Evolutionary conservation across 2,113 vertebrate genomes (phyloP), one percentile per base, ranked within the genome.

Genomic region (Xiphophorus maculatus): DNA sequence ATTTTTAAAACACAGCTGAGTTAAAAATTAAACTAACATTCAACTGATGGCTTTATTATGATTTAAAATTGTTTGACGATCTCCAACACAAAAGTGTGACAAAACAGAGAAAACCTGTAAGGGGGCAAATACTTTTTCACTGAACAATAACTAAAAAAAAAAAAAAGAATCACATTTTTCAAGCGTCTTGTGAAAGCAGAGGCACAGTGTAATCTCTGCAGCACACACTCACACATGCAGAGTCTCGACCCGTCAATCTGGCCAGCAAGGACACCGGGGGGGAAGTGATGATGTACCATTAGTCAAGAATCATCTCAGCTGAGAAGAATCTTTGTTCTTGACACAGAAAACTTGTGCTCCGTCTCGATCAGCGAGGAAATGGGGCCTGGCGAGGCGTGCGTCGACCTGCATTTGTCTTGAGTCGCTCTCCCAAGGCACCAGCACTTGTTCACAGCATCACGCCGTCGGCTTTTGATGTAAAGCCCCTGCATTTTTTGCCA

Each of bases 271-370:
- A 75, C 84, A 51, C 44, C 77, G 7, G 12, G 3, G 3, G 79
- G 73, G 80, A 83, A 72, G 65, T 35, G 79, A 83, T 73, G 78
- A 78, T 83, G 84, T 77, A 66, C 84, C 88, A 86, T 91, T 90
- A 87, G 84, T 88, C 80, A 81, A 70, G 87, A 91, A 88, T 78
- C 83, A 89, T 88, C 87, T 85, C 77, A 60, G 83, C 84, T 54
- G 77, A 84, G 87, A 88, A 90, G 81, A 88, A 87, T 89, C 80
- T 90, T 85, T 92, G 92, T 87, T 92, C 91, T 84, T 80, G 90
- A 92, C 87, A 89, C 84, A 84, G 84, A 91, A 92, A 90, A 94
- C 86, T 84, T 89, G 83, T 85, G 86, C 92, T 93, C 87, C 77
- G 33, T 92, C 88, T 91, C 74, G 70, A 88, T 91, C 88, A 84